Percentiles rank a stretch among this genome's conserved stretches.
These are phyloP conservation scores for Sesia apiformis DNA, from an alignment of 2,888 invertebrate genomes.

Conservation along the genomic window DNA sequence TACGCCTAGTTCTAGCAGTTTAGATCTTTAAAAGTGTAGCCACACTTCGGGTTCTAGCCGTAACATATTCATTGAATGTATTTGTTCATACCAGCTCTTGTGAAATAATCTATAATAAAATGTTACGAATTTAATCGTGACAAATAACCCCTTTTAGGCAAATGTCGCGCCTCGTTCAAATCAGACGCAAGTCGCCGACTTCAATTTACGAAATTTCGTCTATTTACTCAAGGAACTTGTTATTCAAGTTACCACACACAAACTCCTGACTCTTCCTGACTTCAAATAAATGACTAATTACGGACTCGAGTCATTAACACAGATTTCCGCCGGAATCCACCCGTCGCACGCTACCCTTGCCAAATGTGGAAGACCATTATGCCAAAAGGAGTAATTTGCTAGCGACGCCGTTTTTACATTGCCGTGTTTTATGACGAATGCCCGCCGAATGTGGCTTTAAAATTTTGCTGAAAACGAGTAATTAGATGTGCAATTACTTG, in stretches of 20 bases:
- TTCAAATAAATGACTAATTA: constrained; percentile 26
- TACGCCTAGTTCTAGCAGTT: too few species aligned
- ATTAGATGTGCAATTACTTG: constrained; percentile 1
- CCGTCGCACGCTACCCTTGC: constrained; percentile 10
- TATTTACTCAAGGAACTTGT: background rate
- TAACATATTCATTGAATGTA: too few species aligned
- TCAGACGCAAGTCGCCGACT: background rate
- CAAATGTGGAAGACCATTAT: constrained; percentile 14
- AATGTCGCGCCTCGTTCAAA: too few species aligned
- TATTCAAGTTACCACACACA: background rate
- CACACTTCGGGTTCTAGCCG: too few species aligned
- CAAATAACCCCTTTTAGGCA: too few species aligned
- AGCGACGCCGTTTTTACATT: background rate
- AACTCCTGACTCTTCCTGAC: constrained; percentile 15
- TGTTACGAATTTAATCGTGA: too few species aligned
- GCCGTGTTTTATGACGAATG: constrained; percentile 1
- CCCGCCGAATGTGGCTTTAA: background rate
- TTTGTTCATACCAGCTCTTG: too few species aligned
- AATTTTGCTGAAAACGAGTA: constrained; percentile 1
- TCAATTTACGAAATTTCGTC: background rate
- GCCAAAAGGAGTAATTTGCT: constrained; percentile 6
- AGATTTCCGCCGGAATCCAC: constrained; percentile 9
- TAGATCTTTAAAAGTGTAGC: too few species aligned
- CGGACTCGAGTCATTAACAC: constrained; percentile 22
- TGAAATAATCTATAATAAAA: too few species aligned